Evolutionary conservation across 2,888 invertebrate species (phyloP), one percentile per base, ranked within the genome.

Genomic region (Watsonalla binaria): DNA sequence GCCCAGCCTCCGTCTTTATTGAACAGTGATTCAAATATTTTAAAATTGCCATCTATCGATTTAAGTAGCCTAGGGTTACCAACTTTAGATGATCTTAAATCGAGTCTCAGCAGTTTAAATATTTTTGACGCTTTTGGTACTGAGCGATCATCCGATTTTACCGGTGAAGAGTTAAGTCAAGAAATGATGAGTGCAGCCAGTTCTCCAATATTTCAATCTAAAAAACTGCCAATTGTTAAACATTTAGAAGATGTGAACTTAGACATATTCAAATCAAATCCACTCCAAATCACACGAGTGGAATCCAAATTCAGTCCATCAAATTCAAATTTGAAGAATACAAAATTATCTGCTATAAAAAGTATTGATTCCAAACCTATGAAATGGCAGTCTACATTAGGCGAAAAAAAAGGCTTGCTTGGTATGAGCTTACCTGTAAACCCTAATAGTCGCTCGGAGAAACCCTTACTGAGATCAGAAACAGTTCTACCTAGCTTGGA

Each of bases 311-410:
- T 59, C 6, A 45, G 63, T 6, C 46, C 66, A 49, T 52, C 73
- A 34, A 74, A 72, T 56, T 63, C 82, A 45, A 76, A 78, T 53
- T 71, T 75, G 2, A 79, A 70, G 54, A 79, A 68, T 59, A 62
- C 76, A n/a, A 80, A 74, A 62, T 54, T 84, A 42, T 66, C 79
- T 0, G 52, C 75, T 15, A 80, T 82, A 5, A 71, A 75, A 35
- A 66, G 72, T 46, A 60, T 83, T 13, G 63, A 72, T 15, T 55
- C 81, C 2, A 79, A 76, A 57, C 75, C 81, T 51, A 52, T 80
- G 9, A 76, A 74, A 51, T 54, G 76, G 5, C 71, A 76, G 54
- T 76, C 82, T 24, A 58, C 66, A n/a, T 55, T 76, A 14, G 61
- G 68, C 7, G 70, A 70, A 50, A 67, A 65, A 15, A 63, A 65